Evolutionary conservation across 2,113 vertebrate genomes (phyloP).

Genomic region (Chaenocephalus aceratus): DNA sequence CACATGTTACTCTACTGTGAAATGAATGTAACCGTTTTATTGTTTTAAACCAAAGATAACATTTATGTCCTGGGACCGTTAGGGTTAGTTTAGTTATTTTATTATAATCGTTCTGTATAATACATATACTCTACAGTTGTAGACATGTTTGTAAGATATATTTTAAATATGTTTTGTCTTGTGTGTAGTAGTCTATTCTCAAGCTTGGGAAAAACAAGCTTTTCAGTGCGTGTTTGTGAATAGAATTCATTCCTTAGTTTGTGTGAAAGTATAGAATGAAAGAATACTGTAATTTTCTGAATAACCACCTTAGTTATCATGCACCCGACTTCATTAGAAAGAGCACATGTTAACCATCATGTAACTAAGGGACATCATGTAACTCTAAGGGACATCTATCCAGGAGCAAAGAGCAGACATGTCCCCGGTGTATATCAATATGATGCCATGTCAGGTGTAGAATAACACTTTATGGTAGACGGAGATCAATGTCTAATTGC

Average conservation of each 20-base stretch:
- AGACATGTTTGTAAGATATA: no score
- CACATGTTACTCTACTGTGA: background rate
- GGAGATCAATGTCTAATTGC: slow-evolving; percentile 45
- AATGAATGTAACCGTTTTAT: no score
- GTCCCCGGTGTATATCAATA: slow-evolving; percentile 35
- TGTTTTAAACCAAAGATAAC: no score
- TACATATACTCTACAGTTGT: no score
- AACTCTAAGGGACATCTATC: slow-evolving; percentile 8
- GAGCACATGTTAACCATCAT: background rate
- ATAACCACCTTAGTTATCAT: background rate
- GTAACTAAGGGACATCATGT: background rate
- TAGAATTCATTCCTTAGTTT: no score
- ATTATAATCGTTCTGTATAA: no score
- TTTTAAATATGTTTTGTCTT: no score
- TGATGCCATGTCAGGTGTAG: slow-evolving; percentile 50
- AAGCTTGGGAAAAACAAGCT: no score
- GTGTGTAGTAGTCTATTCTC: no score
- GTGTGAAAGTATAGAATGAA: background rate
- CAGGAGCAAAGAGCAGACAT: background rate
- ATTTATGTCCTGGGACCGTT: no score
- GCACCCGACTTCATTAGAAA: background rate
- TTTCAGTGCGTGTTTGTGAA: no score
- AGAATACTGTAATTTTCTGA: background rate
- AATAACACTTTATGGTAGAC: slow-evolving; percentile 41
- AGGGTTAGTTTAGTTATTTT: no score